Base-by-base conservation (phyloP, 2,888 invertebrate species). In the Liodrosophila aerea region DNA sequence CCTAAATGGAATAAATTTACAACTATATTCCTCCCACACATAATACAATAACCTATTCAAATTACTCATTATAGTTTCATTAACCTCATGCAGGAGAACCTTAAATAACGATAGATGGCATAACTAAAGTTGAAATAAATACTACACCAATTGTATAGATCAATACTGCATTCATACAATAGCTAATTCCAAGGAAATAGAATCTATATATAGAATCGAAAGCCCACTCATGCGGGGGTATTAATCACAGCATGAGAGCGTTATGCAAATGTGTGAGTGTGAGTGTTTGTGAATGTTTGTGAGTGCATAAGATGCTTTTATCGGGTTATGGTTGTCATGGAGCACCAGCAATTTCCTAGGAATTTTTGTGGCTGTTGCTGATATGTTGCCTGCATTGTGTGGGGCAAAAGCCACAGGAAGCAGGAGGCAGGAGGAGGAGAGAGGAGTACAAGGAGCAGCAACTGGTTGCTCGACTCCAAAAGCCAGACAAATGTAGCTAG, bases 401-500 rank as follows among this genome's bases (percentile, higher is more conserved):
- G 36, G 40, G 47, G 47, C 53, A 53, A 53, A 64, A 47, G 15
- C 49, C 51, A 33, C 50, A 69, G 64, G 33, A 69, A 45, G 29
- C 31, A 44, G 52, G 27, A 44, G 9, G 7, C 18, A 3, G 36
- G 1, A 16, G 41, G 13, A 13, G n/a, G 8, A 3, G 44, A 1
- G 7, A 11, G 34, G 13, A 40, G 8, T n/a, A n/a, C n/a, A n/a
- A 4, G 1, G 18, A 8, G 30, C 0, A 64, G 65, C 85, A 76
- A 85, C 86, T 76, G 69, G 78, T 85, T 72, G 75, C 54, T 50
- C 58, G 62, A 68, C 44, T 5, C 72, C 61, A 54, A 85, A 78
- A 78, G 86, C 85, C 86, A 83, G 84, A 85, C 80, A 78, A 78
- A 72, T 78, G 85, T 85, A 47, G 22, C 56, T 46, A 31, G 57